Percentiles rank a stretch among this genome's conserved stretches.
phyloP scores from a whole-genome alignment of 2,113 vertebrate genomes.

The Hyla sarda region DNA sequence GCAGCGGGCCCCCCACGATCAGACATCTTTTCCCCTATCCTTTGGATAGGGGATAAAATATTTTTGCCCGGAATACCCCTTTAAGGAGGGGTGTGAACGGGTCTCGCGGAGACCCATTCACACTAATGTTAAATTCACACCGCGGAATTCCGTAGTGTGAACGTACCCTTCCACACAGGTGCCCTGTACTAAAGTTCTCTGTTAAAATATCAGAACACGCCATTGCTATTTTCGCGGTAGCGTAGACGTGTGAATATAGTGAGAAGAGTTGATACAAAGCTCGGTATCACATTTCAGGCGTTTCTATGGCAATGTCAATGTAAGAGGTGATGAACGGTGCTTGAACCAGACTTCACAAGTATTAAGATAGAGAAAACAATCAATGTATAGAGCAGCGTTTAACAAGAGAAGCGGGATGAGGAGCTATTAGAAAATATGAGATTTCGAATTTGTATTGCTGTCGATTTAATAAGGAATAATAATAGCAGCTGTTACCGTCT shows the following conservation, averaged over 20 bases:
- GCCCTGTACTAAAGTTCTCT: too few species aligned
- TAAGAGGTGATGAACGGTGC: constrained; percentile 32
- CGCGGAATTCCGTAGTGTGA: too few species aligned
- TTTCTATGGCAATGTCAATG: constrained; percentile 51
- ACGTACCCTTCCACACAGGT: too few species aligned
- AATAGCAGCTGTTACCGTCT: neutral
- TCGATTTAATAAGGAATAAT: neutral
- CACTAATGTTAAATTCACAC: too few species aligned
- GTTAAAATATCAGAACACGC: neutral
- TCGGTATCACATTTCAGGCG: constrained; percentile 39
- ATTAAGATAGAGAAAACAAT: constrained; percentile 48
- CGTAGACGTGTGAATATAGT: constrained; percentile 4
- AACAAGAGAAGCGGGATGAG: constrained; percentile 6
- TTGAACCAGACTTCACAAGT: constrained; percentile 25
- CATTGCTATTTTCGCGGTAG: neutral
- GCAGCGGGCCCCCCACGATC: too few species aligned
- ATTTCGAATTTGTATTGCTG: neutral
- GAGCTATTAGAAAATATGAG: neutral
- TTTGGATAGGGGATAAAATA: too few species aligned
- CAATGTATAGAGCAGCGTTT: constrained; percentile 16
- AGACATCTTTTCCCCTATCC: too few species aligned
- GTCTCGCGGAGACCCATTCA: too few species aligned
- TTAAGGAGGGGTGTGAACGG: too few species aligned
- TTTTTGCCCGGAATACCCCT: too few species aligned
- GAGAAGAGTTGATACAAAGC: constrained; percentile 1